Conservation (phyloP, 2,797 vertebrate genomes). For the Poeciliopsis presidionis region DNA sequence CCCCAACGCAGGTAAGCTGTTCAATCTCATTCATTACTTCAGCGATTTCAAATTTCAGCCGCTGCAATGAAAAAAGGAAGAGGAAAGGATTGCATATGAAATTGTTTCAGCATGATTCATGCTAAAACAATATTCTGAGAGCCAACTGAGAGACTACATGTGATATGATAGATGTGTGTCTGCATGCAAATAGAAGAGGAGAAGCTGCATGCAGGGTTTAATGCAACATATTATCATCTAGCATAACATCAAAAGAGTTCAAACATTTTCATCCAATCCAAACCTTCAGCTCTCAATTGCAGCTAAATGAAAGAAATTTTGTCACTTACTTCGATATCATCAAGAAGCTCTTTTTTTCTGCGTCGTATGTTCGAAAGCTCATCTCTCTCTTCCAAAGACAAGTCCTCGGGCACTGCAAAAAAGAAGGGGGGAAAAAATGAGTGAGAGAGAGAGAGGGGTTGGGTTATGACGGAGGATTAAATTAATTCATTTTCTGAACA, state of each 20-base stretch:
- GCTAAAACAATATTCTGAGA: conserved; percentile 5
- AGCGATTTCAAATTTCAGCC: conserved; percentile 97
- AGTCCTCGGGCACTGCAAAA: conserved; percentile 90
- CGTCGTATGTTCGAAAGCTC: conserved; percentile 95
- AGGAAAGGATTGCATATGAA: not conserved
- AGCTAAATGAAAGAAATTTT: conserved; percentile 1
- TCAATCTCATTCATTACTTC: conserved; percentile 99
- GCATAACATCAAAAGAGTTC: not conserved
- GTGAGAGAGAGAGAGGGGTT: conserved; percentile 26
- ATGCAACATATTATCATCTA: not conserved
- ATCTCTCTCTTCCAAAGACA: conserved; percentile 92
- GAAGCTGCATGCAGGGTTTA: not conserved
- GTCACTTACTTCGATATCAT: conserved; percentile 93
- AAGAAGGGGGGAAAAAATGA: conserved; percentile 34
- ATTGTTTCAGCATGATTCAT: not conserved
- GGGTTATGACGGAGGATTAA: conserved; percentile 59
- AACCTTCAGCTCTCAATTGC: not conserved
- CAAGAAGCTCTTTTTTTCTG: conserved; percentile 96
- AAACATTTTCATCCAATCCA: not conserved
- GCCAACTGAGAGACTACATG: not conserved
- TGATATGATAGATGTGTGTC: not conserved
- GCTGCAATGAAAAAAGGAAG: conserved; percentile 74
- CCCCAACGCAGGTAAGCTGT: conserved; percentile 93
- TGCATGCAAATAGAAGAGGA: not conserved
- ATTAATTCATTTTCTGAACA: conserved; percentile 62